Conservation (phyloP, 2,113 vertebrate genomes). For the Prinia subflava region DNA sequence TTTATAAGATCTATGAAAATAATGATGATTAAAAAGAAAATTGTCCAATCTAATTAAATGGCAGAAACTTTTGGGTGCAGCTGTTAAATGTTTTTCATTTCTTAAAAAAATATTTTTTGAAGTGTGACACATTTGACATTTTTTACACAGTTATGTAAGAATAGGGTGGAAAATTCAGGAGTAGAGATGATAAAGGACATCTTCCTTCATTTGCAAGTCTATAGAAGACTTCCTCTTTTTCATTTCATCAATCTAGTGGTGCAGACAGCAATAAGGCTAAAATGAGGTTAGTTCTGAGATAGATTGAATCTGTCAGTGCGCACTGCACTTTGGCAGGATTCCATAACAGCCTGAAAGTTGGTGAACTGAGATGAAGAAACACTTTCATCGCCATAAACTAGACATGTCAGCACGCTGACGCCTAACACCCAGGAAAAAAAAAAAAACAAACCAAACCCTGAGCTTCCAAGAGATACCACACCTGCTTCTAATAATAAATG, state of each 20-base stretch:
- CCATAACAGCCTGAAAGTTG: conserved; percentile 26
- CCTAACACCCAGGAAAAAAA: conserved; percentile 16
- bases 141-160: neutral
- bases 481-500: conserved; percentile 25
- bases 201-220: neutral
- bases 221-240: neutral
- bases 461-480: neutral
- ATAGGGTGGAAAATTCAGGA: neutral
- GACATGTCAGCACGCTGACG: neutral
- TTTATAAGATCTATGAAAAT: neutral
- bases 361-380: conserved; percentile 29
- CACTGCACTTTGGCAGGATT: conserved; percentile 48
- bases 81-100: neutral
- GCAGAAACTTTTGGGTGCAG: neutral
- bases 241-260: neutral
- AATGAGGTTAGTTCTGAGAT: conserved; percentile 51
- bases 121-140: neutral
- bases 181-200: neutral
- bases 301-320: conserved; percentile 40
- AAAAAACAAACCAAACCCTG: neutral
- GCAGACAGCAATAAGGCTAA: conserved; percentile 33
- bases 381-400: neutral
- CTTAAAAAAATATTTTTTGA: neutral
- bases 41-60: neutral
- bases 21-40: neutral